These are phyloP conservation scores for Yasuhikotakia modesta DNA, from an alignment of 2,797 vertebrate genomes.

Conservation along the genomic window DNA sequence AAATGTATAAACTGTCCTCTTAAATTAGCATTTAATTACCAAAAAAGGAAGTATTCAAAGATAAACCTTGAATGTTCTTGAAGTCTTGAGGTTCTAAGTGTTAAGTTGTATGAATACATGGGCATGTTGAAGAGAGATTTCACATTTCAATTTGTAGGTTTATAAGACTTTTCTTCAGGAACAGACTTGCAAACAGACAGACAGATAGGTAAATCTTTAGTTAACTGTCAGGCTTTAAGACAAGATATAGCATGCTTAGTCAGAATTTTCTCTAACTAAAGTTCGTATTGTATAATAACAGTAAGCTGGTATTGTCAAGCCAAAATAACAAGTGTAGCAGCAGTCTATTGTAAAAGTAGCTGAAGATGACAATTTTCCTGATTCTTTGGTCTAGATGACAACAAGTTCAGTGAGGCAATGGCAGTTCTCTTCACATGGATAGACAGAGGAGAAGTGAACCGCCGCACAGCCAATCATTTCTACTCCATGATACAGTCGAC, in stretches of 20 bases:
- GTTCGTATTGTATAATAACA: background rate
- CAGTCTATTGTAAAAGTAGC: background rate
- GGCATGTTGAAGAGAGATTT: background rate
- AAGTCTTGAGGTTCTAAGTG: slow-evolving; percentile 6
- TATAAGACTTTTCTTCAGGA: too few relatives aligned
- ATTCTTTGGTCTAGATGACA: slow-evolving; percentile 79
- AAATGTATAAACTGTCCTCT: background rate
- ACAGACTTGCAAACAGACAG: too few relatives aligned
- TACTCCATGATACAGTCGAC: slow-evolving; percentile 96
- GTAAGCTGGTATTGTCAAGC: too few relatives aligned
- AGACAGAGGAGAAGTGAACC: slow-evolving; percentile 92
- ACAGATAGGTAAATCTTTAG: background rate
- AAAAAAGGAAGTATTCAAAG: background rate
- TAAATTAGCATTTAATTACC: background rate
- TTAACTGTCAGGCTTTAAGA: background rate
- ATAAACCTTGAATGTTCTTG: background rate
- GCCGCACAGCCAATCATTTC: slow-evolving; percentile 90
- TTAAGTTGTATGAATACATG: slow-evolving; percentile 3
- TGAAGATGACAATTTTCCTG: slow-evolving; percentile 24
- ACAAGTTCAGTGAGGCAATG: slow-evolving; percentile 87
- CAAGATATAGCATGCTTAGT: background rate
- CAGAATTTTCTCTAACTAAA: background rate
- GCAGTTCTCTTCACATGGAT: slow-evolving; percentile 90
- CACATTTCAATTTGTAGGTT: background rate
- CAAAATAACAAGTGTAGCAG: too few relatives aligned